Evolutionary conservation across 2,888 invertebrate genomes (phyloP), one percentile per base, ranked within the genome.

Genomic region (Argyresthia goedartella): DNA sequence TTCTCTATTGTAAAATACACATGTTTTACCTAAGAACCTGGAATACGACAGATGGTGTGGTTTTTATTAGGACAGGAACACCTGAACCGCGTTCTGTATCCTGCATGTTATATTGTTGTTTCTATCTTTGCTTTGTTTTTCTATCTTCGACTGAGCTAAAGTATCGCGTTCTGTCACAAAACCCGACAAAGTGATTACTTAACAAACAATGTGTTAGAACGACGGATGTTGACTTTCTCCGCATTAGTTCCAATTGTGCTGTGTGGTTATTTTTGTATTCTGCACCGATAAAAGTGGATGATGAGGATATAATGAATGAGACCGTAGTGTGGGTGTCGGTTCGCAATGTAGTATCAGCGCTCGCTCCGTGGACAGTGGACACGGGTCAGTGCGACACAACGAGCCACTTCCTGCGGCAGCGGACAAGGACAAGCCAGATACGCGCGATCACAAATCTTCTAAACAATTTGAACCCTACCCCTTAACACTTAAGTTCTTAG

Each of bases 361-460:
- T n/a, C n/a, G n/a, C n/a, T n/a, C n/a, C 54, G 56, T 61, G 62
- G 59, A 57, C 62, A 56, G 57, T 66, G 73, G 70, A 64, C 76
- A 74, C 76, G 72, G 79, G 79, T 80, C 80, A 78, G 69, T 64
- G 74, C 69, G 67, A 66, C 71, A 74, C 78, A 84, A 85, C 73
- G 72, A 82, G 76, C 66, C 57, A 76, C 71, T 81, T 84, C 84
- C 84, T 81, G 84, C 68, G 73, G 61, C 69, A 66, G 64, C 58
- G 64, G 63, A 69, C 81, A 78, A 82, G 81, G 80, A 78, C 81
- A 69, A 60, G 59, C 60, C 71, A 67, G 66, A 16, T 43, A 50
- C 50, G 50, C 11, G 34, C 42, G 14, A 13, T 14, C 48, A 35
- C 48, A n/a, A 9, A n/a, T 25, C 48, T 35, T 16, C 9, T 14